Evolutionary conservation across 2,797 vertebrate genomes (phyloP).

Genomic region (Muscicapa striata): DNA sequence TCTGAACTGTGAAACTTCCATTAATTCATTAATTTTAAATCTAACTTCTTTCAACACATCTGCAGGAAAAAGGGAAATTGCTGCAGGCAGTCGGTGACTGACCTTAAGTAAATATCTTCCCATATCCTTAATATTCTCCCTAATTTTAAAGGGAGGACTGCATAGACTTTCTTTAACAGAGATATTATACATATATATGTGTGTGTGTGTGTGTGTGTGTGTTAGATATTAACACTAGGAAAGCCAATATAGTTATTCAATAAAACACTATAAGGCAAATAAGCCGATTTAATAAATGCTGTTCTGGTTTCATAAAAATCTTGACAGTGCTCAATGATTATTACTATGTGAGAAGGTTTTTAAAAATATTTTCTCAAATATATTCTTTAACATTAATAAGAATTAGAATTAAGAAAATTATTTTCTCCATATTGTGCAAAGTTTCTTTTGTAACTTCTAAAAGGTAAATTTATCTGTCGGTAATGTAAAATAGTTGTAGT

Average conservation of each 20-base stretch:
- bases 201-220: neutral
- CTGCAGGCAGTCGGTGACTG: neutral
- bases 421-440: neutral
- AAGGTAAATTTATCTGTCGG: neutral
- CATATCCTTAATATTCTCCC: neutral
- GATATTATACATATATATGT: neutral
- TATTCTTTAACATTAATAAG: neutral
- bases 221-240: neutral
- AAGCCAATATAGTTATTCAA: neutral
- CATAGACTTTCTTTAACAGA: neutral
- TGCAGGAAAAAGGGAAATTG: neutral
- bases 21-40: neutral
- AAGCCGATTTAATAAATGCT: neutral
- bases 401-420: neutral
- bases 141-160: neutral
- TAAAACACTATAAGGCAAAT: neutral
- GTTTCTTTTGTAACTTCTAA: neutral
- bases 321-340: neutral
- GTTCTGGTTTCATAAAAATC: neutral
- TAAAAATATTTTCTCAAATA: neutral
- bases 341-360: neutral
- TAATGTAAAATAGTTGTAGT: neutral
- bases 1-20: neutral
- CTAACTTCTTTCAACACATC: neutral
- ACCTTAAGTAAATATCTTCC: neutral